phyloP scores from a whole-genome alignment of 2,797 vertebrate species.

The Sebastiscus tertius region DNA sequence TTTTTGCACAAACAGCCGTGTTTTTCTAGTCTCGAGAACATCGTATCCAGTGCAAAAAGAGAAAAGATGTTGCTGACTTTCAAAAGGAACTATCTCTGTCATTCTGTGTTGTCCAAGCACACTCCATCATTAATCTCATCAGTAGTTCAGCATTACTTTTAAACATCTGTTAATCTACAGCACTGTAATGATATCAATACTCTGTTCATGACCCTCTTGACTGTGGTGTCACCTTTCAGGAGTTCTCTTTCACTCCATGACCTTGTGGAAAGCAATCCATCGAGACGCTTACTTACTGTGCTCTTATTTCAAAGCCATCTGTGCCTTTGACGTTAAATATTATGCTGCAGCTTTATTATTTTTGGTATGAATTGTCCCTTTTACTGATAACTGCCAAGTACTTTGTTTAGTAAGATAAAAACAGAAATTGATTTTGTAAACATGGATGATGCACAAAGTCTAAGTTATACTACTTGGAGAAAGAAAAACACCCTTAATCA shows the following conservation, averaged over 20 bases:
- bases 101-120: background rate
- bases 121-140: background rate
- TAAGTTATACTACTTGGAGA: background rate
- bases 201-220: slow-evolving; percentile 29
- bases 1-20: background rate
- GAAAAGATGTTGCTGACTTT: slow-evolving; percentile 11
- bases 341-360: background rate
- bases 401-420: background rate
- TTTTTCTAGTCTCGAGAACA: background rate
- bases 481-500: background rate
- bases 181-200: slow-evolving; percentile 22
- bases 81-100: slow-evolving; percentile 10
- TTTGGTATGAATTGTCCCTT: background rate
- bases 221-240: slow-evolving; percentile 67
- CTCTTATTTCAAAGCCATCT: slow-evolving; percentile 56
- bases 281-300: background rate
- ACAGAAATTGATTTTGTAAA: background rate
- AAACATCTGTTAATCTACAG: slow-evolving; percentile 22
- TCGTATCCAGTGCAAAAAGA: background rate
- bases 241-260: slow-evolving; percentile 61
- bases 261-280: slow-evolving; percentile 66
- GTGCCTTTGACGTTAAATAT: slow-evolving; percentile 21
- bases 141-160: slow-evolving; percentile 14
- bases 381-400: background rate
- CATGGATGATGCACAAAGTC: background rate